Base-by-base conservation (phyloP, 2,888 invertebrate species). In the Ophion ventricosus region DNA sequence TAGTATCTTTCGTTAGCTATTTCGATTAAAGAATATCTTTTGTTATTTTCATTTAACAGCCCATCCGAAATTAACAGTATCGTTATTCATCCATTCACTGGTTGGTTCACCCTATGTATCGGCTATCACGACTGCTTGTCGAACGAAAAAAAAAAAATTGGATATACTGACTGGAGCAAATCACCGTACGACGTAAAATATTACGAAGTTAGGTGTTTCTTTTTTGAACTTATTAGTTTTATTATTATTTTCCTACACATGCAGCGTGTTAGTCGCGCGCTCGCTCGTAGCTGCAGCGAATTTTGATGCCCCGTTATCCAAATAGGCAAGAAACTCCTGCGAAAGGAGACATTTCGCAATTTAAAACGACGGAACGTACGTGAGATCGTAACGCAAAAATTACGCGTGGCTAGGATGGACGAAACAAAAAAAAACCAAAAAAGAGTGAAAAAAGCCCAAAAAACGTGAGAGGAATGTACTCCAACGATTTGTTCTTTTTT, bases 181-280 rank as follows among this genome's bases (percentile, higher is more conserved):
- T n/a, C n/a, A n/a, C n/a, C n/a, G n/a, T n/a, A n/a, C n/a, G n/a
- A n/a, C n/a, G n/a, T n/a, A n/a, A n/a, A n/a, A n/a, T n/a, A n/a
- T n/a, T n/a, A n/a, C 80, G 57, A 67, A 29, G 57, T 69, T n/a
- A 80, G 66, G 11, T 57, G 76, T 67, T 26, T 64, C 73, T 26
- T 14, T 56, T 54, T 14, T 14, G 61, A 66, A 70, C 11, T 8
- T 7, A 26, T 67, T 67, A 63, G 54, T 35, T 67, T 69, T n/a
- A n/a, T n/a, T n/a, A n/a, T 74, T 35, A 57, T 67, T n/a, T 49
- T n/a, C 88, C 87, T 88, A 89, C 90, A 88, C 92, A 92, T 91
- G 92, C 92, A 90, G 89, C 91, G 89, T 64, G 73, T 92, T 92
- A 92, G 90, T 92, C 89, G 90, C 89, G 88, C 89, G 82, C 82